Evolutionary conservation across 2,888 invertebrate genomes (phyloP).

Genomic region (Drosophila lutescens): DNA sequence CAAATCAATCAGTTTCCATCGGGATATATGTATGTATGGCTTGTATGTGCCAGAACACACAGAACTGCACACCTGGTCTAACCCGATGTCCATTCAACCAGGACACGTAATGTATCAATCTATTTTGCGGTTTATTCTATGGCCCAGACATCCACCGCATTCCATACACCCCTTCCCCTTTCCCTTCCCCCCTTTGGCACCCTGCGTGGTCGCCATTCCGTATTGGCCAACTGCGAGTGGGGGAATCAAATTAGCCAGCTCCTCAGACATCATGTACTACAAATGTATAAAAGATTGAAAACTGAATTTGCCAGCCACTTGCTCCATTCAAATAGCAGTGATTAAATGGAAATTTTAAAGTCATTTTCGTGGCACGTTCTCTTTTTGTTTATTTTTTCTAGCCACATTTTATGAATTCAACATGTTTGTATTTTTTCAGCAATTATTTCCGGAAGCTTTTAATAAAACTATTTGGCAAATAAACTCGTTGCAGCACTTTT

Average conservation of each 20-base stretch:
- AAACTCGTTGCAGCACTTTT: neutral
- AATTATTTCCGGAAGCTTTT: neutral
- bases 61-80: slow-evolving; percentile 25
- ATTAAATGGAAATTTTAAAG: slow-evolving; percentile 12
- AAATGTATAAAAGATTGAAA: slow-evolving; percentile 38
- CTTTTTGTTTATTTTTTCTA: neutral
- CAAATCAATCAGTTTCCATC: slow-evolving; percentile 66
- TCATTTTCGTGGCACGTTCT: neutral
- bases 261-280: slow-evolving; percentile 36
- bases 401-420: neutral
- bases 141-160: slow-evolving; percentile 16
- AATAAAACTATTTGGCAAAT: neutral
- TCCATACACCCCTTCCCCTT: neutral
- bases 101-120: slow-evolving; percentile 77
- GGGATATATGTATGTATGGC: slow-evolving; percentile 11
- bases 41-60: slow-evolving; percentile 5
- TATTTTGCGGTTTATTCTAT: slow-evolving; percentile 67
- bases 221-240: slow-evolving; percentile 32
- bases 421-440: neutral
- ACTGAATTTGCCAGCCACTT: slow-evolving; percentile 2
- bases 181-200: no score
- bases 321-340: neutral
- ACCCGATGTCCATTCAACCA: slow-evolving; percentile 51
- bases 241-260: slow-evolving; percentile 61
- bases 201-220: slow-evolving; percentile 32